phyloP scores from a whole-genome alignment of 2,797 vertebrate species.

The Aselliscus stoliczkanus region DNA sequence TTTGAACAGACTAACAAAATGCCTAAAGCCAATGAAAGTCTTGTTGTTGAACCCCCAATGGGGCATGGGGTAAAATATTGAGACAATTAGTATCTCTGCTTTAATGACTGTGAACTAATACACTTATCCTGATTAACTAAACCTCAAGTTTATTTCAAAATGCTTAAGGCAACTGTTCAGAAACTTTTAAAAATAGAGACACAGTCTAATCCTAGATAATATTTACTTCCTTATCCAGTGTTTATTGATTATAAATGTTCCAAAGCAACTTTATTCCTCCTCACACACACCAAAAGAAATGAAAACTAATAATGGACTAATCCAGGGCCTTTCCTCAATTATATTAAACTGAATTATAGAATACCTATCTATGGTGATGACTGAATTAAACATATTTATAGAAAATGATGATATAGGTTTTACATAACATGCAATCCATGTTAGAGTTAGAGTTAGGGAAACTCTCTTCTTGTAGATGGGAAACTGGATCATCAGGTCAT shows the following conservation, averaged over 20 bases:
- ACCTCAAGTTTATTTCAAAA: neutral
- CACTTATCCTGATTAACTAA: neutral
- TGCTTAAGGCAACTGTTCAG: neutral
- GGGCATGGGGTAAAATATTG: neutral
- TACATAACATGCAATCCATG: neutral
- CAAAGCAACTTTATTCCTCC: neutral
- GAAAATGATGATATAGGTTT: neutral
- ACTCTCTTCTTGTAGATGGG: neutral
- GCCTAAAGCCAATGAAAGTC: slow-evolving; percentile 51
- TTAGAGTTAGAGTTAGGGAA: neutral
- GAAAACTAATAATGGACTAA: neutral
- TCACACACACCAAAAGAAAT: neutral
- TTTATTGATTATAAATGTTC: neutral
- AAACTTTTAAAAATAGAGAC: neutral
- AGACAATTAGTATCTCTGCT: neutral
- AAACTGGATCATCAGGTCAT: neutral
- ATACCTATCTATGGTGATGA: neutral
- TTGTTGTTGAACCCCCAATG: slow-evolving; percentile 29
- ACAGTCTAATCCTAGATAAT: neutral
- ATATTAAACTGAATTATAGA: neutral
- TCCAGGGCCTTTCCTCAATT: neutral
- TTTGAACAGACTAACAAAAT: slow-evolving; percentile 41
- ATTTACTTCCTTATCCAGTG: neutral
- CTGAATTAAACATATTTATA: neutral
- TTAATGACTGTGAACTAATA: slow-evolving; percentile 12